phyloP scores from a whole-genome alignment of 35 echinoderm and acorn worm genomes.

The Lytechinus variegatus region DNA sequence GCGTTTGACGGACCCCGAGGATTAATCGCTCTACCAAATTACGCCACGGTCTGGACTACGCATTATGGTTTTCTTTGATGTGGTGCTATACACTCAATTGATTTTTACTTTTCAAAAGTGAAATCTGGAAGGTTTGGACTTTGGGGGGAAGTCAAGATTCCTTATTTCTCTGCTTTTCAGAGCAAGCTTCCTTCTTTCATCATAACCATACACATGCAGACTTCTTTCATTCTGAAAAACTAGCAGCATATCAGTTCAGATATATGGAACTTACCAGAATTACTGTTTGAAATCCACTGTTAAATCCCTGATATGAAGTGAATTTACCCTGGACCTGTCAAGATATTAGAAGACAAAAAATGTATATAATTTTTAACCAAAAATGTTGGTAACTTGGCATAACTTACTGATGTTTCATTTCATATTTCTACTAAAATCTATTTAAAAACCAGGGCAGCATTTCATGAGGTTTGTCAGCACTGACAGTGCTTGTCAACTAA shows the following conservation, averaged over 20 bases:
- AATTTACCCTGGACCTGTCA: background rate
- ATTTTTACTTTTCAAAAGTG: background rate
- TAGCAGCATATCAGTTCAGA: background rate
- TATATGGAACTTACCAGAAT: background rate
- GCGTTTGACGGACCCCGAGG: background rate
- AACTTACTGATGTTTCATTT: no score
- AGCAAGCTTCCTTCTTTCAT: background rate
- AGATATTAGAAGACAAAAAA: background rate
- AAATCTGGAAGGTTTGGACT: background rate
- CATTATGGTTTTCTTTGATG: conserved; percentile 2
- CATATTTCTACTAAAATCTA: no score
- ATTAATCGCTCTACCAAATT: conserved; percentile 5
- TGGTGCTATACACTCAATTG: background rate
- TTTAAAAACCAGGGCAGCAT: no score
- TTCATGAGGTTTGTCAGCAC: no score
- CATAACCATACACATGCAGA: background rate
- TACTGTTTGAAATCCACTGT: background rate
- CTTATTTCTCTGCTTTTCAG: background rate
- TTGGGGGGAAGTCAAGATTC: background rate
- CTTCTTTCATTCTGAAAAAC: background rate
- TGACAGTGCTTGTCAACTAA: no score
- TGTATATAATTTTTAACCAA: background rate
- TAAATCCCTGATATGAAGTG: background rate
- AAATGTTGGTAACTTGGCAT: no score
- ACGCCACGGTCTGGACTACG: background rate